Base-by-base conservation (phyloP, 2,888 invertebrate genomes). In the Sminthurinus aureus region DNA sequence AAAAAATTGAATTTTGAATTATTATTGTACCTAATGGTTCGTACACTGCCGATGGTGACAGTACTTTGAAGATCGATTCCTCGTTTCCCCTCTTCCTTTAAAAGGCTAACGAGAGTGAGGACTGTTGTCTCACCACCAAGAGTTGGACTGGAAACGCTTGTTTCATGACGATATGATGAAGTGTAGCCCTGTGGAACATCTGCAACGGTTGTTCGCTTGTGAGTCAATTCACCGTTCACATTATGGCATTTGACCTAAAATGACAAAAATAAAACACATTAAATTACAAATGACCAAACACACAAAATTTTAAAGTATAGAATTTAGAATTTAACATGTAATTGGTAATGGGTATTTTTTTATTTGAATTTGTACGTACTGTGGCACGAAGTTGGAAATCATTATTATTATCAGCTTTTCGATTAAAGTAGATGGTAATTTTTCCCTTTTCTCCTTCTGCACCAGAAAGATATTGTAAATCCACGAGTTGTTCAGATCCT, bases 391-490 rank as follows among this genome's bases (percentile, higher is more conserved):
- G 73, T 15, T n/a, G 11, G 38, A 78, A 83, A 52, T 83, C 83
- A 64, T 83, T 83, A 24, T 83, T 83, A 15, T 78, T 18, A 13
- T 58, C 78, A n/a, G 83, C 83, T 26, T 83, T 78, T 18, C 78
- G 38, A 6, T 83, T 20, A 24, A 83, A 83, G n/a, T 52, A 22
- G 12, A 78, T n/a, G 22, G n/a, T 22, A 0, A 73, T 78, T 22
- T 83, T 78, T 18, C 78, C 78, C 20, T 71, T 69, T 11, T 24
- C 18, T 52, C 82, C 82, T 0, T 82, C 15, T n/a, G 69, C 77
- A n/a, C 77, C 77, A 22, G 51, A 52, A 13, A 83, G 52, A 52
- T 69, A 22, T 71, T 83, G 24, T 0, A 83, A 8, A n/a, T 78
- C 78, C 9, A 83, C 38, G 9, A 83, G 38, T n/a, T 78, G 78